Percentiles rank a stretch among this genome's conserved stretches.
These are phyloP conservation scores for Dolomedes plantarius DNA, from an alignment of 2,888 invertebrate genomes.

Conservation along the genomic window DNA sequence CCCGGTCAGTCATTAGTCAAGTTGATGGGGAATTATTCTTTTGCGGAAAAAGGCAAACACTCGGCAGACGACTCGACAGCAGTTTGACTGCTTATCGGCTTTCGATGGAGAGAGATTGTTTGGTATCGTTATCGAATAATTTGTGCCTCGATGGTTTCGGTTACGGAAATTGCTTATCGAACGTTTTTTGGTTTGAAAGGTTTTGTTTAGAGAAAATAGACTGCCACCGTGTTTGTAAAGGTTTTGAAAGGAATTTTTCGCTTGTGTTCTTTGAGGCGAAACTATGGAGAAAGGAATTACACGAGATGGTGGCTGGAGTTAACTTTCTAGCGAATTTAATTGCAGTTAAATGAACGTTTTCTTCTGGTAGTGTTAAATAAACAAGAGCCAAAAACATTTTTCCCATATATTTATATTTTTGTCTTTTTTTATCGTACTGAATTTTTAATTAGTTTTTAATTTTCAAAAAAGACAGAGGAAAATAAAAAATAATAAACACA, in stretches of 20 bases:
- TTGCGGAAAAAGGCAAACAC: not conserved
- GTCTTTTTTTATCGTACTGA: too few relatives aligned
- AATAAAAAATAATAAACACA: too few relatives aligned
- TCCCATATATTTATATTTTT: too few relatives aligned
- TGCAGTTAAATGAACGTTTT: too few relatives aligned
- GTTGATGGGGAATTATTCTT: slow-evolving; percentile 22
- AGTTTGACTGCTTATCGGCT: slow-evolving; percentile 12
- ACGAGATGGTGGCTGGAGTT: too few relatives aligned
- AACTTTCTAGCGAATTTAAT: too few relatives aligned
- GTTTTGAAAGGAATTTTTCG: not conserved
- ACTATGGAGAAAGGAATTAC: not conserved
- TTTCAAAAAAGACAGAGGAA: too few relatives aligned
- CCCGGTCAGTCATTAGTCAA: slow-evolving; percentile 40
- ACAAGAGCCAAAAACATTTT: too few relatives aligned
- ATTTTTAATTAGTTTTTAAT: too few relatives aligned
- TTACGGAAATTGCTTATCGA: not conserved
- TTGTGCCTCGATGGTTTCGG: slow-evolving; percentile 14
- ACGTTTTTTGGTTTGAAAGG: not conserved
- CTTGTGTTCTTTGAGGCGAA: not conserved
- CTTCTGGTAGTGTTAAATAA: too few relatives aligned
- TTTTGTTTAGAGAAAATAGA: slow-evolving; percentile 18
- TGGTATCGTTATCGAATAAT: slow-evolving; percentile 14
- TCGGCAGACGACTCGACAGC: not conserved
- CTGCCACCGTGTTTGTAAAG: not conserved
- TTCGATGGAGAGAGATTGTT: not conserved